Base-by-base conservation (phyloP, 2,797 vertebrate genomes). In the Antrozous pallidus region DNA sequence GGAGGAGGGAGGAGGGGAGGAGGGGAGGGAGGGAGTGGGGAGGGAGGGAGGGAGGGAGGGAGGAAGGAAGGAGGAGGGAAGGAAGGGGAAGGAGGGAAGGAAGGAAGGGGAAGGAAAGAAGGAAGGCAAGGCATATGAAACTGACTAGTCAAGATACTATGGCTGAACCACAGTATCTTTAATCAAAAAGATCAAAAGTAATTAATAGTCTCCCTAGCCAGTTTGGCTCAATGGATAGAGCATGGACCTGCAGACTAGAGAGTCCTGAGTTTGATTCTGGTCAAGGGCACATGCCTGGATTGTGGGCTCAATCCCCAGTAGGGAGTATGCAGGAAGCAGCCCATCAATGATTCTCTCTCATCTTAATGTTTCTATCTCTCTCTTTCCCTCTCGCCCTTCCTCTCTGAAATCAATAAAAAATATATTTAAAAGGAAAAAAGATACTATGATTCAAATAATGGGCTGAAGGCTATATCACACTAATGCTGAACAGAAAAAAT, bases 401-500 rank as follows among this genome's bases (percentile, higher is more conserved):
- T 63, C 61, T 63, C 61, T 63, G 61, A 63, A n/a, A 63, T 63
- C 61, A 63, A n/a, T n/a, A 63, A 63, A 63, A 63, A 31, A 63
- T n/a, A 63, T 31, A 61, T 63, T 63, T n/a, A 61, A 61, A 61
- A 58, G 10, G 10, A 58, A 58, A 28, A 88, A 95, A 96, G 63
- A 83, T 54, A 90, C 40, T 65, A 20, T 63, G 49, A 26, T 70
- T 86, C 93, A 92, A 92, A 94, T 65, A 79, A 93, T 95, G 28
- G 18, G 4, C 26, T 91, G 8, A 71, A 81, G 80, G 18, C 65
- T 90, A 42, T n/a, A 78, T 0, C 74, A 12, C 26, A 92, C 56
- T 79, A 74, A 65, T 28, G 7, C 10, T 82, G 58, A 95, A 89
- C 42, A 33, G 26, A 42, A 92, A 91, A 90, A 90, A 92, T 58